Evolutionary conservation across 1,140 invertebrate species (phyloP), one percentile per base, ranked within the genome.

Genomic region (Riptortus pedestris): DNA sequence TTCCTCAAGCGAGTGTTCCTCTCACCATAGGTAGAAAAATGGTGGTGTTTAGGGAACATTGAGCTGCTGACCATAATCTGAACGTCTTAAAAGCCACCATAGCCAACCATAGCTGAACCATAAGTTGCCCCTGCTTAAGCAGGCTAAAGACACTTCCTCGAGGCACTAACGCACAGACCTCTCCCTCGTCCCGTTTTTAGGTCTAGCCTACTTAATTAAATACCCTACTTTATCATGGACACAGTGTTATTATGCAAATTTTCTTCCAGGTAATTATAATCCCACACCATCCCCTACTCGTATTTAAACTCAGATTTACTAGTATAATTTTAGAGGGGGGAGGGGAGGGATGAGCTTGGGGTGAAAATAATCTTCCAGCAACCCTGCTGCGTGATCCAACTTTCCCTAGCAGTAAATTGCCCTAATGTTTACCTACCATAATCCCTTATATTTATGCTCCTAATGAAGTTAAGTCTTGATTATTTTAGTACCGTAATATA

Each of bases 161-260:
- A n/a, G n/a, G n/a, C n/a, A n/a, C n/a, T n/a, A n/a, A n/a, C n/a
- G n/a, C n/a, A n/a, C n/a, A n/a, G n/a, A n/a, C n/a, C n/a, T n/a
- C n/a, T n/a, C n/a, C n/a, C n/a, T n/a, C n/a, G n/a, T n/a, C n/a
- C n/a, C n/a, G n/a, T n/a, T n/a, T n/a, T n/a, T n/a, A n/a, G n/a
- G 38, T 18, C 16, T 29, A n/a, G 18, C 2, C 16, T 29, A 60
- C 27, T 60, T 60, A 60, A 60, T 60, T 60, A 60, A 60, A 60
- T 60, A 14, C 27, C 26, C 11, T 38, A 31, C 27, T 60, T 60
- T 31, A 60, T 60, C 31, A 60, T 60, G 31, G 38, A 60, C n/a
- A 31, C 12, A 60, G 18, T 60, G 59, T 38, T 60, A 60, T 60
- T 38, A 31, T 31, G 26, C 26, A 31, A 38, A 31, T 60, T 60